Percentiles rank a stretch among this genome's conserved stretches.
These are phyloP conservation scores for Seriola quinqueradiata DNA, from an alignment of 2,113 vertebrate species.

Conservation along the genomic window DNA sequence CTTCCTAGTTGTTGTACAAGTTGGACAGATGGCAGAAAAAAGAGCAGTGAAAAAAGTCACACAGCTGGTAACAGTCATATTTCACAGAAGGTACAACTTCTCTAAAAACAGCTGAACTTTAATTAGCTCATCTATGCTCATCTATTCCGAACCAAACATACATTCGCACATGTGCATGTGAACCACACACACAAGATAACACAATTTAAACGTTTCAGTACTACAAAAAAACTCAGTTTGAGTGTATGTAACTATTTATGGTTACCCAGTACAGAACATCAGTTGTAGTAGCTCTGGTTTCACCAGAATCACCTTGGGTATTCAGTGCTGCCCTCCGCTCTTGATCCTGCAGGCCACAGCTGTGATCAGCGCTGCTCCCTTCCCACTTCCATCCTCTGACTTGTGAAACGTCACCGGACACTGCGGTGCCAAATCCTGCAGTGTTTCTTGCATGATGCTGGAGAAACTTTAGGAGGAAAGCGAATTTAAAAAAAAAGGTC, in stretches of 20 bases:
- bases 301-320: not conserved
- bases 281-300: not conserved
- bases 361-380: slow-evolving; percentile 96
- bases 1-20: no score
- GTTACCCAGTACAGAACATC: not conserved
- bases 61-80: slow-evolving; percentile 41
- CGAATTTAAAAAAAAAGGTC: not conserved
- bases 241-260: not conserved
- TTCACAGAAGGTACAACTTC: slow-evolving; percentile 23
- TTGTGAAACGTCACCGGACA: slow-evolving; percentile 93
- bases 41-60: not conserved
- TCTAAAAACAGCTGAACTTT: not conserved
- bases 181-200: slow-evolving; percentile 1
- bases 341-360: slow-evolving; percentile 93
- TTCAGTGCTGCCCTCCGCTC: slow-evolving; percentile 66
- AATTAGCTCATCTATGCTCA: not conserved
- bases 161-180: not conserved
- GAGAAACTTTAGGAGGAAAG: slow-evolving; percentile 88
- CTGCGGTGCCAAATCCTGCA: slow-evolving; percentile 90
- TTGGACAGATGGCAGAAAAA: no score
- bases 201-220: not conserved
- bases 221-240: not conserved
- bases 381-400: slow-evolving; percentile 97
- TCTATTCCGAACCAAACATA: not conserved
- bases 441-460: slow-evolving; percentile 88